Conservation (phyloP, 2,797 vertebrate species). For the Eulemur albifrons region DNA sequence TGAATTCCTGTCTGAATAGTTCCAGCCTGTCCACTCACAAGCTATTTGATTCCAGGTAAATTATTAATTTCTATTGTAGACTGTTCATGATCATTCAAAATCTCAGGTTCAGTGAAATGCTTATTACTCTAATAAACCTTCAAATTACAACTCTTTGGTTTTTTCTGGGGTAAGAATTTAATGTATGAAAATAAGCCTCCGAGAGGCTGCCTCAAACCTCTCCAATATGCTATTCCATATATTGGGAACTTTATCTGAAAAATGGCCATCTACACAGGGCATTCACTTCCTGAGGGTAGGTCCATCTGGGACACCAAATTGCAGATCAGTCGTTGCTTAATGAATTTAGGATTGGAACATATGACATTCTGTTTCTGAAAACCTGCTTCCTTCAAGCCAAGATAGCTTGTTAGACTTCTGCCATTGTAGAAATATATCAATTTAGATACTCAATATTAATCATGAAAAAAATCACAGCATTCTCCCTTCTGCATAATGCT, state of each 20-base stretch:
- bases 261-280: slow-evolving; percentile 1
- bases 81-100: neutral
- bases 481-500: neutral
- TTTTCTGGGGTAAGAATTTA: slow-evolving; percentile 31
- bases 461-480: neutral
- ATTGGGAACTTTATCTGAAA: neutral
- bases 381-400: slow-evolving; percentile 2
- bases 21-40: neutral
- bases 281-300: neutral
- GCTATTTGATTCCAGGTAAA: neutral
- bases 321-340: slow-evolving; percentile 28
- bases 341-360: slow-evolving; percentile 43
- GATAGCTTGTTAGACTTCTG: neutral
- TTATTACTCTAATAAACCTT: slow-evolving; percentile 13
- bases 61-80: neutral
- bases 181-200: neutral
- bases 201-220: neutral
- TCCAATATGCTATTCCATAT: neutral
- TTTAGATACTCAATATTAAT: neutral
- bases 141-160: neutral
- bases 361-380: slow-evolving; percentile 16
- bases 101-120: neutral
- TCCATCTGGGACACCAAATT: slow-evolving; percentile 42
- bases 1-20: neutral
- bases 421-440: neutral